Evolutionary conservation across 2,888 invertebrate species (phyloP), one percentile per base, ranked within the genome.

Genomic region (Apomyelois bistriatella): DNA sequence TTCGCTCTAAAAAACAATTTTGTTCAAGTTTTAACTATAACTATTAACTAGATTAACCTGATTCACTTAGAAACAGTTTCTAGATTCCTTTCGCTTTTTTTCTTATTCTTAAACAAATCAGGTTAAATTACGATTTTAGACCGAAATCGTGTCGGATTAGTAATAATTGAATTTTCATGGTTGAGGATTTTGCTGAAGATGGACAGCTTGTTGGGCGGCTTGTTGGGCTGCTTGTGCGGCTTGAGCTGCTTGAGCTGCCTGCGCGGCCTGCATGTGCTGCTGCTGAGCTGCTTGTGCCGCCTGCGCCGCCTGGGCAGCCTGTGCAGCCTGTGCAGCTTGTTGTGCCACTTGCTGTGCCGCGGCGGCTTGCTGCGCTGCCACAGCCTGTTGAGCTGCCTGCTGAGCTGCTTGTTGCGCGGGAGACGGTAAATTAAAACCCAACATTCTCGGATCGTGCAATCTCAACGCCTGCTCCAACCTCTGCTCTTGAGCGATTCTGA

Each of bases 131-230:
- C 65, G 64, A 64, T 66, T 70, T 65, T 64, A 61, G 57, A 69
- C 70, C 62, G 85, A 87, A 88, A 90, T 87, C 85, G 86, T 85
- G 65, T 90, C 86, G 79, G 87, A 88, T 94, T 94, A 95, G 94
- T 94, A 94, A 92, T 94, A 94, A 91, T 92, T 94, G 90, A 94
- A 94, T 88, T 94, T 94, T 95, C 95, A 95, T 93, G 95, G 92
- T 74, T 93, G 93, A 68, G 91, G 88, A 68, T 90, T 90, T 67
- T 91, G 80, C 75, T 93, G 86, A 53, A 90, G 80, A 67, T 90
- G 85, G 64, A 92, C 91, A 65, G 92, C 92, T 74, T 89, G 88
- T 53, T 90, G 90, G 1, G 88, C 87, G 3, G 90, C 89, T 60
- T 88, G 87, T 40, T 89, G 86, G 28, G 87, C 87, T 1, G 85